These are phyloP conservation scores for Drosophila quinaria DNA, from an alignment of 2,888 invertebrate species.

Conservation along the genomic window DNA sequence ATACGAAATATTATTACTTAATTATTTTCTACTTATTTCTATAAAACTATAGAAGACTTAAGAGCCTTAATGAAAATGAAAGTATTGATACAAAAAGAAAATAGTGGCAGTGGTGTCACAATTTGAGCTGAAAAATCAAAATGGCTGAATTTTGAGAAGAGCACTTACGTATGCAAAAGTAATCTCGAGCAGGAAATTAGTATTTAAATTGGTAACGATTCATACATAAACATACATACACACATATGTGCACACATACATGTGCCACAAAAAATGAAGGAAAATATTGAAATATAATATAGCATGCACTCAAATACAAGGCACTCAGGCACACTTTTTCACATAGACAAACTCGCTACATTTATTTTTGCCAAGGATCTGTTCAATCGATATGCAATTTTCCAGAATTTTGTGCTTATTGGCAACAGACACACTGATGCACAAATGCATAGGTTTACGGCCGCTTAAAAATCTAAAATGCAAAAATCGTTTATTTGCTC, in stretches of 20 bases:
- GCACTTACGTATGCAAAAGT: constrained; percentile 61
- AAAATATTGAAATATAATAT: constrained; percentile 44
- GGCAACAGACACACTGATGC: constrained; percentile 12
- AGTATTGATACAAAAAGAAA: not conserved
- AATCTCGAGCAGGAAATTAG: constrained; percentile 66
- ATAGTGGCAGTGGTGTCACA: not conserved
- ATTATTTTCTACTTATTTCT: too few species aligned
- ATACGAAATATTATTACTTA: too few species aligned
- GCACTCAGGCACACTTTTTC: constrained; percentile 42
- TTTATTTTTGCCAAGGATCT: constrained; percentile 49
- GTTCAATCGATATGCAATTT: constrained; percentile 72
- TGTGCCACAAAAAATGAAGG: constrained; percentile 15
- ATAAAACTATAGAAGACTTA: too few species aligned
- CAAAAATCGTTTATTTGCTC: constrained; percentile 80
- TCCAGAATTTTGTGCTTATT: constrained; percentile 63
- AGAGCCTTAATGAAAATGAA: too few species aligned
- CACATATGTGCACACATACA: constrained; percentile 7
- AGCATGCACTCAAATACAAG: constrained; percentile 14
- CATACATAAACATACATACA: constrained; percentile 15
- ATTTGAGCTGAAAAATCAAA: constrained; percentile 29
- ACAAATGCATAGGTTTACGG: constrained; percentile 20
- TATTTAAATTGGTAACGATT: constrained; percentile 52
- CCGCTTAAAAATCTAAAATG: constrained; percentile 74
- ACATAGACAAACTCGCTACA: constrained; percentile 24
- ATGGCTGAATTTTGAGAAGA: constrained; percentile 21